A percentile compares a stretch with the other conserved stretches of the same genome.
These are phyloP conservation scores for Tethea ocularis DNA, from an alignment of 2,888 invertebrate species.

Conservation along the genomic window DNA sequence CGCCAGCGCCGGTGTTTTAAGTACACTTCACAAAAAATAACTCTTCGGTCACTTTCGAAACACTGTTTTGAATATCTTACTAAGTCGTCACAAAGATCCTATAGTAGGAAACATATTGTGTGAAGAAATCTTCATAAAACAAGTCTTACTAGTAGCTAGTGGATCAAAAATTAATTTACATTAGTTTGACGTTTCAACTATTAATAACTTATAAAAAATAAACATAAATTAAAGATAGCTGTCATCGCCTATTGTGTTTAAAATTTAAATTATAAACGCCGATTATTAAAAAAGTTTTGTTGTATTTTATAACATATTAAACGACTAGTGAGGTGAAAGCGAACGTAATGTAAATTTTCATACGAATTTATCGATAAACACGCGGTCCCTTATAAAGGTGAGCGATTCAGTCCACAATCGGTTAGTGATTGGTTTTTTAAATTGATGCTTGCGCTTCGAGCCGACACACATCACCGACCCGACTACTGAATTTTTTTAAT, in stretches of 20 bases:
- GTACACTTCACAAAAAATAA: slow-evolving; percentile 53
- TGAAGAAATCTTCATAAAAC: not conserved
- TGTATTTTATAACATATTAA: slow-evolving; percentile 3
- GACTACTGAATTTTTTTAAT: slow-evolving; percentile 65
- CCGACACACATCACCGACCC: slow-evolving; percentile 42
- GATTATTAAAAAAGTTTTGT: not conserved
- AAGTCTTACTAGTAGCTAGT: not conserved
- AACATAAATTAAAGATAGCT: slow-evolving; percentile 5
- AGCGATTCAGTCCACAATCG: slow-evolving; percentile 62
- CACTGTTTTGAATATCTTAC: slow-evolving; percentile 15
- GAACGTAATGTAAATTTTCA: slow-evolving; percentile 60
- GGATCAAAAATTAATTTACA: not conserved
- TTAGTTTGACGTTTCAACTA: not conserved
- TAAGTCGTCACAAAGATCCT: slow-evolving; percentile 23
- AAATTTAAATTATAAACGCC: slow-evolving; percentile 7
- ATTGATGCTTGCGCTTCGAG: slow-evolving; percentile 38
- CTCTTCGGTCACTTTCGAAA: slow-evolving; percentile 20
- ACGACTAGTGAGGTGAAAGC: slow-evolving; percentile 63
- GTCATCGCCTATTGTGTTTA: slow-evolving; percentile 7
- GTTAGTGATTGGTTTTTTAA: slow-evolving; percentile 77
- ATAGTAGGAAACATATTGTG: slow-evolving; percentile 3
- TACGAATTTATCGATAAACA: slow-evolving; percentile 66
- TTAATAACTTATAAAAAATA: not conserved
- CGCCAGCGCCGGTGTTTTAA: slow-evolving; percentile 86
- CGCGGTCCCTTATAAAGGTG: slow-evolving; percentile 71